Base-by-base conservation (phyloP, 2,888 invertebrate genomes). In the Artemia sinica region DNA sequence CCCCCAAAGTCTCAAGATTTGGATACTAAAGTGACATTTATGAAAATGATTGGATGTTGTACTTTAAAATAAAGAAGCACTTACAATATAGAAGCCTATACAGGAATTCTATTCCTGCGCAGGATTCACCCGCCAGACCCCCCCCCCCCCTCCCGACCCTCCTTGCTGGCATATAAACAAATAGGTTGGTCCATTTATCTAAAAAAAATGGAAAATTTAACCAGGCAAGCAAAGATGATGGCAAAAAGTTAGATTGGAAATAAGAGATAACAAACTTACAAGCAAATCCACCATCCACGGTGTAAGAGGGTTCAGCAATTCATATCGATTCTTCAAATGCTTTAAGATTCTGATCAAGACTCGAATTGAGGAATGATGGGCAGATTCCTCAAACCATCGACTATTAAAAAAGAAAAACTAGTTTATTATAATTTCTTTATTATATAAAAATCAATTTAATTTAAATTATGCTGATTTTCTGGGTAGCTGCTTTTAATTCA, bases 331-430 rank as follows among this genome's bases (percentile, higher is more conserved):
- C 74, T 90, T 85, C 75, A 97, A 83, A 80, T 97, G 97, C 72
- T 94, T 85, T n/a, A 98, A 81, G 48, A 98, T 82, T 2, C 97
- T 85, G 73, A 97, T 94, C 13, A 98, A 79, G 8, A 91, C 91
- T 82, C 95, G 95, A 71, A 96, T 92, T 41, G 92, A 92, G 8
- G 95, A 94, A 78, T 96, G 95, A 77, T 91, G 93, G 0, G 93
- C 94, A 76, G 95, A 94, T 78, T 96, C 96, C 76, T 96, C 96
- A 77, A 96, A 96, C 97, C 97, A 98, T 49, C 94, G 85, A 71
- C 92, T 78, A 71, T 14, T 74, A 73, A 68, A 41, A 69, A 49
- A 13, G n/a, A n/a, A n/a, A 12, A 11, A 69, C 7, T 50, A 13
- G 50, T 10, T 58, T 58, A 58, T 14, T 58, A 58, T 8, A 58